Conservation (phyloP, 2,888 invertebrate species). For the Pachydiplax longipennis region DNA sequence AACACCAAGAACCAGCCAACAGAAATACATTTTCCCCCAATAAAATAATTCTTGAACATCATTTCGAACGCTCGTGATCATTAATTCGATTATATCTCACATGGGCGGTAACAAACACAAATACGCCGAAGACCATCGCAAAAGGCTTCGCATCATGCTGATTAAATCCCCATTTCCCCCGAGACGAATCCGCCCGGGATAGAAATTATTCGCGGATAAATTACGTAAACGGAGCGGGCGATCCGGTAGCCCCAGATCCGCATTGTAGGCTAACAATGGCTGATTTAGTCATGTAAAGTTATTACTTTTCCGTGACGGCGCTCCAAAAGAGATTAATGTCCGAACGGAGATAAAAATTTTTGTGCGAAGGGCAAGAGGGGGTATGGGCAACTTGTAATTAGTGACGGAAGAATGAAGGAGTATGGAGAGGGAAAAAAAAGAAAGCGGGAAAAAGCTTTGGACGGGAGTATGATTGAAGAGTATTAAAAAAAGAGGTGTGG, state of each 20-base stretch:
- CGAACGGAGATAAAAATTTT: slow-evolving; percentile 25
- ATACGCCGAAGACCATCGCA: too few relatives aligned
- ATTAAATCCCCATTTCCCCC: background rate
- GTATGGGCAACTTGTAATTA: slow-evolving; percentile 43
- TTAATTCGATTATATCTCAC: too few relatives aligned
- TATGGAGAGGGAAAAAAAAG: background rate
- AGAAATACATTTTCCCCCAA: too few relatives aligned
- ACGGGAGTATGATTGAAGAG: slow-evolving; percentile 41
- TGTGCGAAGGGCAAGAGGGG: background rate
- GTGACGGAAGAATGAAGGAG: slow-evolving; percentile 38
- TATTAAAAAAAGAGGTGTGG: slow-evolving; percentile 28
- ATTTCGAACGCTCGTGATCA: too few relatives aligned
- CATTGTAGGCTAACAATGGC: slow-evolving; percentile 36
- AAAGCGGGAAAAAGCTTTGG: background rate
- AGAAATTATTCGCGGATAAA: slow-evolving; percentile 1
- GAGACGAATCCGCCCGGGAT: background rate
- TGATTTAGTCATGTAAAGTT: slow-evolving; percentile 43
- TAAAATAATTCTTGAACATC: too few relatives aligned
- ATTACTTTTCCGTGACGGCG: slow-evolving; percentile 36
- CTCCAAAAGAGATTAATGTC: slow-evolving; percentile 25
- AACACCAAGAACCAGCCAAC: too few relatives aligned
- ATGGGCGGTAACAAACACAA: too few relatives aligned
- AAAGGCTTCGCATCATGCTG: background rate
- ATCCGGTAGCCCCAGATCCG: slow-evolving; percentile 31
- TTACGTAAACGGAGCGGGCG: background rate